These are phyloP conservation scores for Xiphorhynchus erythropygius DNA, from an alignment of 2,797 vertebrate species.

Conservation along the genomic window DNA sequence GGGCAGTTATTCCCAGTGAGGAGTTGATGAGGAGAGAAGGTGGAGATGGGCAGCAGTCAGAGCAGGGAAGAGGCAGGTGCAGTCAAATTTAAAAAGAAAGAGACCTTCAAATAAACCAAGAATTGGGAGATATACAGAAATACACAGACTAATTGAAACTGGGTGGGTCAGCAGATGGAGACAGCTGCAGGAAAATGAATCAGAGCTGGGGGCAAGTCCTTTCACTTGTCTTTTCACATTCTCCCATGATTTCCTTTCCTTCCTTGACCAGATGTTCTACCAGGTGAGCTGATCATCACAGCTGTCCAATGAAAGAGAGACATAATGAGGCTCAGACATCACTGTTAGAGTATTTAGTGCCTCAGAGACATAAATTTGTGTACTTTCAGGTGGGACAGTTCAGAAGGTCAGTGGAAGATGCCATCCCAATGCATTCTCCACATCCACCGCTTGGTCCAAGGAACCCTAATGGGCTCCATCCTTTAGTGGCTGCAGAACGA, in stretches of 20 bases:
- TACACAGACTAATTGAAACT: neutral
- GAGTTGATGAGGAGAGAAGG: neutral
- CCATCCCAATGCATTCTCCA: slow-evolving; percentile 74
- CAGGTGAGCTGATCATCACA: neutral
- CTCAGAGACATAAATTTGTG: neutral
- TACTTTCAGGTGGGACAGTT: slow-evolving; percentile 78
- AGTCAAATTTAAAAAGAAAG: neutral
- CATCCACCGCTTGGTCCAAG: slow-evolving; percentile 80
- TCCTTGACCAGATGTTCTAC: neutral
- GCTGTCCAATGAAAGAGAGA: neutral
- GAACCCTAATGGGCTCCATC: slow-evolving; percentile 50
- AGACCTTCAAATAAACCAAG: neutral
- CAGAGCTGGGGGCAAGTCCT: neutral
- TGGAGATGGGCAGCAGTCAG: neutral
- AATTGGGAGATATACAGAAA: neutral
- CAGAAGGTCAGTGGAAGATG: slow-evolving; percentile 77
- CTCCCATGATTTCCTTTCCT: neutral
- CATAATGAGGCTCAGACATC: neutral
- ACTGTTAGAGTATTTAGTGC: neutral
- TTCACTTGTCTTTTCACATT: neutral
- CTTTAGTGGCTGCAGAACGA: slow-evolving; percentile 71
- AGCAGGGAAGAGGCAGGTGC: neutral
- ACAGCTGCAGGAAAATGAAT: neutral
- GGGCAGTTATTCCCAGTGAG: neutral
- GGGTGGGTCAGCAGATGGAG: neutral